phyloP scores from a whole-genome alignment of 2,888 invertebrate genomes.

The Athalia rosae region DNA sequence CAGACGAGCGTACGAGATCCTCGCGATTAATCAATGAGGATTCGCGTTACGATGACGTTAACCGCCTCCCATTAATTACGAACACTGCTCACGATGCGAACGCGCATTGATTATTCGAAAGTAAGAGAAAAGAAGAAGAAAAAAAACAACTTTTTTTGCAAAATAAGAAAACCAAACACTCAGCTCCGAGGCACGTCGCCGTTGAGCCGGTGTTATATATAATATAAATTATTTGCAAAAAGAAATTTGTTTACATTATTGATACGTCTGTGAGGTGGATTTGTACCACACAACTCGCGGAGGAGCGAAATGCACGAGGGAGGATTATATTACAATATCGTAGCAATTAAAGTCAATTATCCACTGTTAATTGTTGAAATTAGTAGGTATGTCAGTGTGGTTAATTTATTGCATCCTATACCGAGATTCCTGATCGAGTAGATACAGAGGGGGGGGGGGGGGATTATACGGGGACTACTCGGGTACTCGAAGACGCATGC shows the following conservation, averaged over 20 bases:
- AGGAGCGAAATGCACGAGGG: neutral
- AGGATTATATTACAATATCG: neutral
- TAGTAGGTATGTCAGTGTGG: constrained; percentile 15
- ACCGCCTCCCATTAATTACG: constrained; percentile 33
- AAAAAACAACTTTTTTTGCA: no score
- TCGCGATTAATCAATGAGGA: constrained; percentile 32
- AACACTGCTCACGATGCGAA: neutral
- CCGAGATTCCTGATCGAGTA: constrained; percentile 32
- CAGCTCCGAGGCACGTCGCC: no score
- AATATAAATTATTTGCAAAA: no score
- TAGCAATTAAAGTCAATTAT: constrained; percentile 21
- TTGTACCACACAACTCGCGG: no score
- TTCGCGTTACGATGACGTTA: constrained; percentile 27
- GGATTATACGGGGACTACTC: constrained; percentile 23
- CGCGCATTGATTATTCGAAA: no score
- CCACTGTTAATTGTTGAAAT: constrained; percentile 36
- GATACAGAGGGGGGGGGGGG: no score
- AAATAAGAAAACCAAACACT: no score
- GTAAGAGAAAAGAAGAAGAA: no score
- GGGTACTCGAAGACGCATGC: constrained; percentile 34
- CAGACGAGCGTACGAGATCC: neutral
- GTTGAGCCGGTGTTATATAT: no score
- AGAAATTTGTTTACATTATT: neutral
- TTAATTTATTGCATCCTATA: constrained; percentile 28
- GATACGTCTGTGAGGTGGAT: no score